Evolutionary conservation across 30 jellyfish, hydroid and myxozoan species (phyloP).

Genomic region (Cassiopea andromeda): DNA sequence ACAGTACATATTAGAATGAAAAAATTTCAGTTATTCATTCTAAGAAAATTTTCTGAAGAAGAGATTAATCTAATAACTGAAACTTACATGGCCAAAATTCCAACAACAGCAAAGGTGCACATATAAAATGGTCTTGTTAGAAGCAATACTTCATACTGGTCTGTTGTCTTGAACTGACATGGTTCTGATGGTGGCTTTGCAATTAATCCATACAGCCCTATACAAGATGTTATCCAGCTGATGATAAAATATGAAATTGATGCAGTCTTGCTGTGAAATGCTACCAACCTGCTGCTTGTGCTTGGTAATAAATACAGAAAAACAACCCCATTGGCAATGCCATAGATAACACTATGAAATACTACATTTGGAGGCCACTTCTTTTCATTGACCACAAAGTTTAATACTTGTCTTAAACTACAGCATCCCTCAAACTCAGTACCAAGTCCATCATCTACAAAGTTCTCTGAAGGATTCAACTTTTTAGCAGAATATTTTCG

Average conservation of each 20-base stretch:
- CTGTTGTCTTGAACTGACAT: slow-evolving; percentile 57
- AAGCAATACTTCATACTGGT: slow-evolving; percentile 37
- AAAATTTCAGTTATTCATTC: too few relatives aligned
- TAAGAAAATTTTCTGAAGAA: too few relatives aligned
- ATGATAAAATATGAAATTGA: slow-evolving; percentile 40
- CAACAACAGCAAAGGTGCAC: slow-evolving; percentile 40
- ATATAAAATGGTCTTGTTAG: slow-evolving; percentile 73
- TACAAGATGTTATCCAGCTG: slow-evolving; percentile 70
- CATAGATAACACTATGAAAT: slow-evolving; percentile 58
- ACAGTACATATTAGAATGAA: too few relatives aligned
- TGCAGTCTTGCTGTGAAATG: slow-evolving; percentile 38
- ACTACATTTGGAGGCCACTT: slow-evolving; percentile 25
- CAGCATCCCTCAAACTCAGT: slow-evolving; percentile 51
- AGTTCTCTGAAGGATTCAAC: neutral
- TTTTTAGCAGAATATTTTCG: slow-evolving; percentile 1
- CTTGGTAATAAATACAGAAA: slow-evolving; percentile 69
- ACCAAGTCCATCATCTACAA: slow-evolving; percentile 19
- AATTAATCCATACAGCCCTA: slow-evolving; percentile 56
- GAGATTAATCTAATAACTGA: too few relatives aligned
- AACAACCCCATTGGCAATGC: slow-evolving; percentile 34
- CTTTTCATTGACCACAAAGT: slow-evolving; percentile 53
- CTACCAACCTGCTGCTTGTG: slow-evolving; percentile 28
- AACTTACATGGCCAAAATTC: slow-evolving; percentile 51
- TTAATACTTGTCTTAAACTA: neutral
- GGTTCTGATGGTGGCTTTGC: slow-evolving; percentile 82